Base-by-base conservation (phyloP, 2,797 vertebrate species). In the Paratrypauchen microcephalus region DNA sequence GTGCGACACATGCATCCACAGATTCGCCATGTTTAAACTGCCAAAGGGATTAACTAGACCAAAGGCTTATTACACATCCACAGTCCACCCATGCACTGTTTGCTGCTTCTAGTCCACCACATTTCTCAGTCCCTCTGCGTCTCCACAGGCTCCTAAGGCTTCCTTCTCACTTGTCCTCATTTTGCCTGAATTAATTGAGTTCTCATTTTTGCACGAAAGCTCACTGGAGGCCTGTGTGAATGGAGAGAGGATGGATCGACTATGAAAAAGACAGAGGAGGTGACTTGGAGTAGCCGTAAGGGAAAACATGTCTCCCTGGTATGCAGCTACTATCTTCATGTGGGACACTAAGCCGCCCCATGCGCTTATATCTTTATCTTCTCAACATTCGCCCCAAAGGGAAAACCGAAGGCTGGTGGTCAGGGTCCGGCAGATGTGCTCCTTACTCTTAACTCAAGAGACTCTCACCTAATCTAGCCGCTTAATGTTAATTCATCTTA, bases 141-240 rank as follows among this genome's bases (percentile, higher is more conserved):
- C 79, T 84, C 80, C 72, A 72, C 55, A 66, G 79, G 76, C 83
- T 82, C 74, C 69, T 73, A 36, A 72, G 63, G 13, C 79, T 86
- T 81, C 81, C 86, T 79, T 80, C 85, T 80, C 78, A 79, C 76
- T 82, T 74, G 82, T 84, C 88, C 90, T 92, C 91, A 92, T 92
- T 94, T 90, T 69, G 81, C 78, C 81, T 82, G 85, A 91, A 91
- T 92, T 91, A 93, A 93, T 94, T 92, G 92, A 93, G 91, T 93
- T 91, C 90, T 94, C 92, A 89, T 92, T 91, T 91, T 85, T 88
- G 79, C 78, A 79, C 79, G 83, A 88, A 85, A 88, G 80, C 87
- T 86, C 86, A 87, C 86, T 85, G 76, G 89, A 89, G 86, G 75
- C 77, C 75, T 74, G 78, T 82, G 81, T 76, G 76, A 76, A 74